These are phyloP conservation scores for Drosophila triauraria DNA, from an alignment of 1,140 invertebrate species.

Conservation along the genomic window DNA sequence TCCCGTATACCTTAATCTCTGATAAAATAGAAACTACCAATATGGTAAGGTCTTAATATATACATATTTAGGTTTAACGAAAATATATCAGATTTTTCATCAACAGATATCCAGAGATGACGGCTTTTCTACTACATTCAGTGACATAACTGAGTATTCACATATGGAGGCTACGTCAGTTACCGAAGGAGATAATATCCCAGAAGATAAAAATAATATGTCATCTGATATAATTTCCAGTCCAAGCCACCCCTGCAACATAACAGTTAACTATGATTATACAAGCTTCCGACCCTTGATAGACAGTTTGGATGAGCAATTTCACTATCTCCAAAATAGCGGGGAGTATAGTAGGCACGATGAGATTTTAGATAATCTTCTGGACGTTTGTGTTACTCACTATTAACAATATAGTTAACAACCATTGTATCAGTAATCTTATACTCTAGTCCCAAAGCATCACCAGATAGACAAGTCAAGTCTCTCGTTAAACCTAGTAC, in stretches of 20 bases:
- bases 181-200: slow-evolving; percentile 10
- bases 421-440: background rate
- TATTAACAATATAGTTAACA: slow-evolving; percentile 45
- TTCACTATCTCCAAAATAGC: slow-evolving; percentile 53
- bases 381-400: slow-evolving; percentile 70
- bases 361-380: slow-evolving; percentile 70
- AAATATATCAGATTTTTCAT: background rate
- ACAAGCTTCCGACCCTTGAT: slow-evolving; percentile 59
- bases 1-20: slow-evolving; percentile 33
- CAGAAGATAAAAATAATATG: slow-evolving; percentile 21
- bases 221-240: slow-evolving; percentile 6
- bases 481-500: too few species aligned
- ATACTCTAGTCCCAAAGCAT: background rate
- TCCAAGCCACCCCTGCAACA: slow-evolving; percentile 27
- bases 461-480: background rate
- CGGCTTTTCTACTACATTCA: slow-evolving; percentile 28
- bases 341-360: slow-evolving; percentile 57
- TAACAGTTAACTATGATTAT: slow-evolving; percentile 49
- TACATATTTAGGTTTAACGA: background rate
- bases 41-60: slow-evolving; percentile 34
- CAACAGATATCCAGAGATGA: slow-evolving; percentile 51
- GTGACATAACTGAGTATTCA: slow-evolving; percentile 44
- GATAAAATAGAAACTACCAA: slow-evolving; percentile 39
- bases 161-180: slow-evolving; percentile 18
- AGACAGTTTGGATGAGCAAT: slow-evolving; percentile 68